Base-by-base conservation (phyloP, 2,888 invertebrate genomes). In the Tiphia femorata region DNA sequence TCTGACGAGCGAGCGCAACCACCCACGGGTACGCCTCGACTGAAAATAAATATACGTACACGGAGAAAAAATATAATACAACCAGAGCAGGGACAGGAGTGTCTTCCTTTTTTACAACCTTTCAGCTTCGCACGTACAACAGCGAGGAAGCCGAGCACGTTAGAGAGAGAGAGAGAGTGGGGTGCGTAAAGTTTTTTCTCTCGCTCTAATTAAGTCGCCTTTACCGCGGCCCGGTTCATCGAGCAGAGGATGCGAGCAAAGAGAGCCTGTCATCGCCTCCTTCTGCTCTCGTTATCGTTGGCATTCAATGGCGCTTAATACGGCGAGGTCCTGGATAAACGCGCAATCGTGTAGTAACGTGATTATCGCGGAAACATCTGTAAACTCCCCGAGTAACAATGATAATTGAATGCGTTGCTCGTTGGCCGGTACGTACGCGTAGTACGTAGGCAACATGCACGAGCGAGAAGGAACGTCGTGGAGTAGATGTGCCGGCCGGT, bases 321-420 rank as follows among this genome's bases (percentile, higher is more conserved):
- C 59, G 49, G 43, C 50, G 38, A 58, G 54, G n/a, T n/a, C n/a
- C 59, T 44, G 70, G 59, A 72, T 62, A 59, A 67, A 67, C 62
- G 64, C 47, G 63, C 57, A 60, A 67, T 67, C 58, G 62, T 54
- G 52, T 16, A 54, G 59, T 67, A 64, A 60, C 63, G 70, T 70
- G 67, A 77, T 77, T 77, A 77, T 75, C 72, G 68, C 67, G 68
- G 66, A 70, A 73, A 72, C 70, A 67, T 72, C 70, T 64, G 67
- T 62, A 72, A 73, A 68, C 58, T 58, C 56, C 30, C 46, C 40
- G 53, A 53, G 65, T 58, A 68, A 70, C 75, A 73, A 75, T 73
- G 76, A 73, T 75, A 76, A 76, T 75, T 76, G 75, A 75, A 76
- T 70, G 70, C 65, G 54, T 67, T 64, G 61, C 57, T 63, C 25